Percentiles rank a stretch among this genome's conserved stretches.
These are phyloP conservation scores for Callipepla californica DNA, from an alignment of 2,113 vertebrate species.

Conservation along the genomic window DNA sequence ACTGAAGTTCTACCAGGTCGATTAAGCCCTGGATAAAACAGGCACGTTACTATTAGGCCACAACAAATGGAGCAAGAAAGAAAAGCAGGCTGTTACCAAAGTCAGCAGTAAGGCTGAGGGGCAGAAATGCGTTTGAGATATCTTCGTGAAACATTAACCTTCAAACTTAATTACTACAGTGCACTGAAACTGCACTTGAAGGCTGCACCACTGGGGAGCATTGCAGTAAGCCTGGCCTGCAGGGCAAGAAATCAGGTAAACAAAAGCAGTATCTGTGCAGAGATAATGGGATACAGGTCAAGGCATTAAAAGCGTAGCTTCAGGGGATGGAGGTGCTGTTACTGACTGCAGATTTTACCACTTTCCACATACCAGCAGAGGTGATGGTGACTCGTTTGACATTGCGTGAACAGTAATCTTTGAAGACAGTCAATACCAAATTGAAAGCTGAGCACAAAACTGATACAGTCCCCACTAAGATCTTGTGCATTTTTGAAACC, in stretches of 20 bases:
- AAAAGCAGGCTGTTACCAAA: neutral
- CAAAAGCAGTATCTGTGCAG: neutral
- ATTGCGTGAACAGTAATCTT: neutral
- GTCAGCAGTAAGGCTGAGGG: neutral
- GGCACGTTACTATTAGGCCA: neutral
- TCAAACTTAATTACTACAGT: neutral
- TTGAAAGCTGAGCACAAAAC: neutral
- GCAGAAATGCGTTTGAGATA: conserved; percentile 13
- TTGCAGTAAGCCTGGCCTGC: conserved; percentile 3
- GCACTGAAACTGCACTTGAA: neutral
- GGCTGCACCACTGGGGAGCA: conserved; percentile 21
- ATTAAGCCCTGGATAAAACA: neutral
- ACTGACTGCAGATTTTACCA: neutral
- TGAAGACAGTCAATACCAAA: neutral
- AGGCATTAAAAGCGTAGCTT: neutral
- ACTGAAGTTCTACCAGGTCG: neutral
- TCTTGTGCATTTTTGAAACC: neutral
- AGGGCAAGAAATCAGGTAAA: conserved; percentile 29
- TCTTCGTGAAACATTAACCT: conserved; percentile 49
- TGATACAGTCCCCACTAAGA: neutral
- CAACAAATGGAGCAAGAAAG: conserved; percentile 23
- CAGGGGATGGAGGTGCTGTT: conserved; percentile 15
- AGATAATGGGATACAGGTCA: conserved; percentile 33
- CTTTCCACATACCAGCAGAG: neutral
- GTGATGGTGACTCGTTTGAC: conserved; percentile 15